phyloP scores from a whole-genome alignment of 2,797 vertebrate genomes.

The Euthynnus affinis region DNA sequence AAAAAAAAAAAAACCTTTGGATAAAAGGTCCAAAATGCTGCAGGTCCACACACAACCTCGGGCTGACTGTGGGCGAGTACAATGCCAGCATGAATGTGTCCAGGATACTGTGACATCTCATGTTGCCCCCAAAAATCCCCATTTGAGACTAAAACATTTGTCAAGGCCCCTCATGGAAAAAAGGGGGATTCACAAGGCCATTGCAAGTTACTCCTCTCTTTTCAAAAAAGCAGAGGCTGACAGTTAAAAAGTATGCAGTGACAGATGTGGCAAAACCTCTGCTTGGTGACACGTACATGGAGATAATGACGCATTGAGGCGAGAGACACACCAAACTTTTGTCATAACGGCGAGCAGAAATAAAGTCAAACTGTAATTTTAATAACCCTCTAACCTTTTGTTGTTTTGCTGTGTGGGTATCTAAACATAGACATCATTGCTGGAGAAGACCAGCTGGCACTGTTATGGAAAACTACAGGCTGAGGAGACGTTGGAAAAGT shows the following conservation, averaged over 20 bases:
- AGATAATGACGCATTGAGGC: slow-evolving; percentile 21
- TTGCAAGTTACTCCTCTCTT: slow-evolving; percentile 13
- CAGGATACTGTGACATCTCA: slow-evolving; percentile 67
- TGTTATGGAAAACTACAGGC: slow-evolving; percentile 50
- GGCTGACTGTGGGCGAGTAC: slow-evolving; percentile 47
- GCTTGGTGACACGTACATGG: slow-evolving; percentile 9
- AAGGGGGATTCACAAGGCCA: slow-evolving; percentile 42
- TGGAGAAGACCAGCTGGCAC: slow-evolving; percentile 3
- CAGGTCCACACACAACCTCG: slow-evolving; percentile 56
- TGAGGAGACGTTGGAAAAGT: slow-evolving; percentile 35
- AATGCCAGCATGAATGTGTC: slow-evolving; percentile 47
- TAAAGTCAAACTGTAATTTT: neutral
- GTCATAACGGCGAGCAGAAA: slow-evolving; percentile 2
- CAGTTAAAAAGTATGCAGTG: slow-evolving; percentile 38
- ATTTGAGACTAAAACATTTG: slow-evolving; percentile 54
- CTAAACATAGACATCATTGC: slow-evolving; percentile 12
- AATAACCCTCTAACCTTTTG: slow-evolving; percentile 2
- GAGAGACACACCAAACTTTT: slow-evolving; percentile 3
- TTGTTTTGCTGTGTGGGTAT: slow-evolving; percentile 3
- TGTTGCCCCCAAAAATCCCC: slow-evolving; percentile 65
- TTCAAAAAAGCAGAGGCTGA: slow-evolving; percentile 40
- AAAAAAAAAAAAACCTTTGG: slow-evolving; percentile 15
- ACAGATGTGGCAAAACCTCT: slow-evolving; percentile 40
- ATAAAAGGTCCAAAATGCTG: slow-evolving; percentile 55
- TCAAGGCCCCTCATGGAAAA: slow-evolving; percentile 24